Percentiles rank a stretch among this genome's conserved stretches.
These are phyloP conservation scores for Lucifuga dentata DNA, from an alignment of 2,113 vertebrate species.

Conservation along the genomic window DNA sequence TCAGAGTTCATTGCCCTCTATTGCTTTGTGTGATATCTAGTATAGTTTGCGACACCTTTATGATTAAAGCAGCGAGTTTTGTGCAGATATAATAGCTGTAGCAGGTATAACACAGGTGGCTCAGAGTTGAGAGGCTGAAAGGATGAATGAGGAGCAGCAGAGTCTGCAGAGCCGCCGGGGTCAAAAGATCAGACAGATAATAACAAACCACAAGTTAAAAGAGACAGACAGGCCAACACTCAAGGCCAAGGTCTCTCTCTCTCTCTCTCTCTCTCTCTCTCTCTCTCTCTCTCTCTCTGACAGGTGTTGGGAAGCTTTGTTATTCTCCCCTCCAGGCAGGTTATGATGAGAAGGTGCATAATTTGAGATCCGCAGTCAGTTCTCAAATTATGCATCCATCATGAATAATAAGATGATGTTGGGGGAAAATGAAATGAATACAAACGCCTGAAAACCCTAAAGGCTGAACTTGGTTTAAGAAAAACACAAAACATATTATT, in stretches of 20 bases:
- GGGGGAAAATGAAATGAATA: slow-evolving; percentile 14
- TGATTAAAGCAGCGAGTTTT: background rate
- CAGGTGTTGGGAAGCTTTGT: slow-evolving; percentile 50
- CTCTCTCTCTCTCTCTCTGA: background rate
- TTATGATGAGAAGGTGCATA: slow-evolving; percentile 36
- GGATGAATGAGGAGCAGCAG: slow-evolving; percentile 44
- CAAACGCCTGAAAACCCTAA: background rate
- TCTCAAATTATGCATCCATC: slow-evolving; percentile 49
- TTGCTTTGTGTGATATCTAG: background rate
- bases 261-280: slow-evolving; percentile 2
- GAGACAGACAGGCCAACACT: slow-evolving; percentile 32
- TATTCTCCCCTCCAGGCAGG: slow-evolving; percentile 40
- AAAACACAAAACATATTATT: too few species aligned
- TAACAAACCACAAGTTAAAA: slow-evolving; percentile 40
- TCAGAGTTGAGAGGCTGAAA: background rate
- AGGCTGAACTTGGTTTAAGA: background rate
- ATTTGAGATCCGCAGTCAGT: slow-evolving; percentile 38
- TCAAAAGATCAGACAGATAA: slow-evolving; percentile 63
- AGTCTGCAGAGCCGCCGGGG: slow-evolving; percentile 44
- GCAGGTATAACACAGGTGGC: slow-evolving; percentile 7
- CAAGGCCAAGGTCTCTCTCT: slow-evolving; percentile 45
- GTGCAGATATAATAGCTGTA: background rate
- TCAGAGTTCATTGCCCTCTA: too few species aligned
- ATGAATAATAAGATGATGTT: slow-evolving; percentile 29
- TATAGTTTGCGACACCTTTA: too few species aligned